phyloP scores from a whole-genome alignment of 30 jellyfish, hydroid and myxozoan genomes.

The Cassiopea xamachana region DNA sequence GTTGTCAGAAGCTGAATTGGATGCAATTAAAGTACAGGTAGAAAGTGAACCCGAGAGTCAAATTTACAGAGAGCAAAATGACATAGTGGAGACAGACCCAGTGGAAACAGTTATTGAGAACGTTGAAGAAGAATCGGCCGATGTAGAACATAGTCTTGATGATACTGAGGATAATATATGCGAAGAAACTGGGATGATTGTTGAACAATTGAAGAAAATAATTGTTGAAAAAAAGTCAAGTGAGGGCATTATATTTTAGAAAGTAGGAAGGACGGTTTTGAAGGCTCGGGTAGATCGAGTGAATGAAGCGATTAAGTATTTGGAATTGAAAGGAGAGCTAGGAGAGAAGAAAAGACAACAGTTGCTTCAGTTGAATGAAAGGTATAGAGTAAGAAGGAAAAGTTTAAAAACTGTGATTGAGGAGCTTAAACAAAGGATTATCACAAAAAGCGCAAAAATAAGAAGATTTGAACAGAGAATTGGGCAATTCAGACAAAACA shows the following conservation, averaged over 20 bases:
- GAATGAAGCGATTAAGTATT: not conserved
- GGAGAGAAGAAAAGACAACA: conserved; percentile 9
- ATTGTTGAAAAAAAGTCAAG: not conserved
- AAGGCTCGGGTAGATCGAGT: not conserved
- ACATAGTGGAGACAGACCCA: too few relatives aligned
- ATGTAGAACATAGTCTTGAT: too few relatives aligned
- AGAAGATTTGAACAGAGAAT: conserved; percentile 3
- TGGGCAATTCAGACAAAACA: conserved; percentile 7
- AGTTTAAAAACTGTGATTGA: not conserved
- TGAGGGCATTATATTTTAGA: not conserved
- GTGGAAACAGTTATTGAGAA: too few relatives aligned
- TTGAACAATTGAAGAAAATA: not conserved
- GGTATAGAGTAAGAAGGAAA: conserved; percentile 3
- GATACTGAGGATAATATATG: too few relatives aligned
- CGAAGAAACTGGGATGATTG: not conserved
- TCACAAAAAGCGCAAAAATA: conserved; percentile 3
- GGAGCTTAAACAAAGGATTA: too few relatives aligned
- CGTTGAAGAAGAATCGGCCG: too few relatives aligned
- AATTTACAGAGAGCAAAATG: too few relatives aligned
- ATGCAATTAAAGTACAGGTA: too few relatives aligned
- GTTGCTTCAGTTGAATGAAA: not conserved
- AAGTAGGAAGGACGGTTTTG: conserved; percentile 3
- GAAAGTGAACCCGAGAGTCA: too few relatives aligned
- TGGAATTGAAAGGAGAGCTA: not conserved
- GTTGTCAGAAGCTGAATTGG: too few relatives aligned